Evolutionary conservation across 2,888 invertebrate species (phyloP), one percentile per base, ranked within the genome.

Genomic region (Erebia ligea): DNA sequence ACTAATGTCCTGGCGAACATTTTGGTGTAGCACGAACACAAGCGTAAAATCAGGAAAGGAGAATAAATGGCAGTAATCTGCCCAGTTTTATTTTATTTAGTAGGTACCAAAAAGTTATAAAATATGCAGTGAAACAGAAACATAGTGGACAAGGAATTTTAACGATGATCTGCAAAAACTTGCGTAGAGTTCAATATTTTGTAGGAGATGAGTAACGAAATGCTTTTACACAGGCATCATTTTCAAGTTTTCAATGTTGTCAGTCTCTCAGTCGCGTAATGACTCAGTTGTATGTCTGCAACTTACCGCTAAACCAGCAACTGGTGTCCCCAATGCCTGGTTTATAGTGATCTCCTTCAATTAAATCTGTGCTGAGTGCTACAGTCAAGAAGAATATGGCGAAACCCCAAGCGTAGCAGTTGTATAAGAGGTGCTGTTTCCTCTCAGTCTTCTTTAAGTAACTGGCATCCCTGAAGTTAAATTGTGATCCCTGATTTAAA

Each of bases 231-330:
- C 13, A 48, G 48, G 48, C 13, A 13, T 13, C 48, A 48, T 13
- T 13, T 5, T 15, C 15, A 15, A n/a, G n/a, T 15, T 50, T 50
- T n/a, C 50, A 50, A 50, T 50, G 50, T 1, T 50, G 15, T 48
- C 48, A 48, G 13, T 48, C 1, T 50, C 6, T 17, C 2, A 17
- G 54, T 19, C 17, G 54, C 54, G 19, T 17, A 17, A 19, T 10
- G 4, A 10, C 10, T 10, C 19, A 19, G 5, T 50, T 5, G 10
- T 54, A 9, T 52, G 17, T 54, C 10, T 2, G 19, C 17, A 54
- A 19, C 79, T 88, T 86, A 96, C 96, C 94, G 75, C 83, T 84
- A 81, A 96, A 96, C 96, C 96, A 96, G 83, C 96, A 96, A 65
- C 81, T 86, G 62, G 68, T 69, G 48, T 88, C 54, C 1, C 95